Base-by-base conservation (phyloP, 2,113 vertebrate species). In the Rutilus rutilus region DNA sequence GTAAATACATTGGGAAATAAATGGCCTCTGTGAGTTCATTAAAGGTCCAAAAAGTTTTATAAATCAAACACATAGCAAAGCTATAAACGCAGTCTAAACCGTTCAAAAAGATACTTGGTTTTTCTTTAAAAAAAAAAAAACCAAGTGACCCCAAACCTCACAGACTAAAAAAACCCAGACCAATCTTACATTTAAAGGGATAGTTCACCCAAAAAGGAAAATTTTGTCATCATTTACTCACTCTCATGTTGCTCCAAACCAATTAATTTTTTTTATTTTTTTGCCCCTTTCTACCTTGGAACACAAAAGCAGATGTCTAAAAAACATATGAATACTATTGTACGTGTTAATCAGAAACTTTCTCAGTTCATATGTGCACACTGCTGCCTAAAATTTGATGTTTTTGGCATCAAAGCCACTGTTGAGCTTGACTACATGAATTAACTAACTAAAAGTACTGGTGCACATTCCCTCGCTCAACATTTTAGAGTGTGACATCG, bases 131-230 rank as follows among this genome's bases (percentile, higher is more conserved):
- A 57, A 10, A 52, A 57, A 6, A 77, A 33, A 33, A n/a, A n/a
- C n/a, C 19, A 21, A 15, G 52, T 39, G n/a, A 78, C 62, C 50
- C 54, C 23, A 42, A n/a, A 39, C 74, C 42, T 47, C 19, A 25
- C n/a, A 30, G 33, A 71, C 81, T 78, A 87, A 87, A 78, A 87
- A 83, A 78, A 69, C 80, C 12, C 33, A 33, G 4, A 6, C 36
- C 67, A 67, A 71, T 27, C 12, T 42, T 17, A 64, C 5, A 62
- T 64, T 80, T 64, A 19, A 81, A 64, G 71, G 12, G n/a, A 75
- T 14, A 42, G 42, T 50, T 50, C 6, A 17, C 42, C 5, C n/a
- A 27, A 50, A 47, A 75, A 17, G n/a, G 7, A 47, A 8, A 50
- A 17, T 8, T 74, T 14, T 74, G 2, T 62, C 9, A 47, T 47